Percentiles rank a stretch among this genome's conserved stretches.
Conservation (phyloP, 1,140 invertebrate species). For the Bombus ignitus region DNA sequence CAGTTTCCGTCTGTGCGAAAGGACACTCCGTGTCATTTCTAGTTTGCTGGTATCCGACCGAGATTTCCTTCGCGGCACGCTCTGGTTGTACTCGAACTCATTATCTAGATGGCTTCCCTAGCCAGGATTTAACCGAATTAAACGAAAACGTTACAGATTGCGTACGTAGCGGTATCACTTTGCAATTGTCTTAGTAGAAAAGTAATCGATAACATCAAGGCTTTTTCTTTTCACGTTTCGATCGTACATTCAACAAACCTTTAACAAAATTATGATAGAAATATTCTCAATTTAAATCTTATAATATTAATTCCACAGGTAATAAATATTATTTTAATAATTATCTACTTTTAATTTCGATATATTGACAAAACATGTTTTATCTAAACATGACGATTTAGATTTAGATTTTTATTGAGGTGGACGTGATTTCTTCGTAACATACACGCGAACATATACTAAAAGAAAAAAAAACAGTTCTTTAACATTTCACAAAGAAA, state of each 20-base stretch:
- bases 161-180: not conserved
- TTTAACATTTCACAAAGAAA: not conserved
- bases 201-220: conserved; percentile 1
- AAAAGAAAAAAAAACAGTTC: not conserved
- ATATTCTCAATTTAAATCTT: not conserved
- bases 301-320: not conserved
- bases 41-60: not conserved
- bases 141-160: conserved; percentile 16
- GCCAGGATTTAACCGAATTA: conserved; percentile 25
- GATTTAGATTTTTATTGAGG: no score
- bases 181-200: not conserved
- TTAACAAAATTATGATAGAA: not conserved
- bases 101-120: conserved; percentile 43
- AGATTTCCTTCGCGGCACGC: conserved; percentile 4
- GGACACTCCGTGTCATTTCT: conserved; percentile 17
- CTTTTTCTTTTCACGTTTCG: not conserved
- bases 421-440: not conserved
- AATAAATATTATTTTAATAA: not conserved
- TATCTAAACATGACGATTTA: not conserved
- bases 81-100: conserved; percentile 53
- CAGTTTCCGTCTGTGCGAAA: conserved; percentile 25
- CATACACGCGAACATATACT: not conserved
- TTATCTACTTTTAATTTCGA: not conserved
- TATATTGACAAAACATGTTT: not conserved
- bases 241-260: not conserved